These are phyloP conservation scores for Marronus borbonicus DNA, from an alignment of 2,888 invertebrate species.

Conservation along the genomic window DNA sequence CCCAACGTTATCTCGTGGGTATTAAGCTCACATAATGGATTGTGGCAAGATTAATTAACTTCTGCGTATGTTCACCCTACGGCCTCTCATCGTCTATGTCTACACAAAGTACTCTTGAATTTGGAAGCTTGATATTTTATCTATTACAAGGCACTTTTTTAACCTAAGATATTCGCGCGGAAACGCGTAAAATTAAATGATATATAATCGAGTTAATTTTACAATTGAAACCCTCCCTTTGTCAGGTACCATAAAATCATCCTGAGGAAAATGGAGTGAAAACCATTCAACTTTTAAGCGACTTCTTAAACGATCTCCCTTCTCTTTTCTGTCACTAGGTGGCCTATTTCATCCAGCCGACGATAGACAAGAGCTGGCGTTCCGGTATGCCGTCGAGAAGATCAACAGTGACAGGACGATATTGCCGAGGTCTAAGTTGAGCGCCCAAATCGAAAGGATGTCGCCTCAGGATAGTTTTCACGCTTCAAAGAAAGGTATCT, in stretches of 20 bases:
- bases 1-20: neutral
- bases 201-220: too few species aligned
- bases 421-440: conserved; percentile 87
- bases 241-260: too few species aligned
- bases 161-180: too few species aligned
- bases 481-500: conserved; percentile 90
- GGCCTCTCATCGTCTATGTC: conserved; percentile 4
- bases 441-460: conserved; percentile 91
- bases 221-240: too few species aligned
- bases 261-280: too few species aligned
- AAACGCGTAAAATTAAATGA: too few species aligned
- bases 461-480: conserved; percentile 95
- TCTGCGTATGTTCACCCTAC: conserved; percentile 9
- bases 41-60: conserved; percentile 27
- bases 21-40: conserved; percentile 27
- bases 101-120: neutral
- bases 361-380: conserved; percentile 91
- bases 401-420: conserved; percentile 89
- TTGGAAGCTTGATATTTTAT: too few species aligned
- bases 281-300: neutral
- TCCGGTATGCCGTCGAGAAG: conserved; percentile 92
- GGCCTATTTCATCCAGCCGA: conserved; percentile 91
- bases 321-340: conserved; percentile 72
- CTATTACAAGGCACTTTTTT: too few species aligned
- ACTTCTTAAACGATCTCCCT: conserved; percentile 60